Evolutionary conservation across 1,140 invertebrate species (phyloP).

Genomic region (Harpegnathos saltator): DNA sequence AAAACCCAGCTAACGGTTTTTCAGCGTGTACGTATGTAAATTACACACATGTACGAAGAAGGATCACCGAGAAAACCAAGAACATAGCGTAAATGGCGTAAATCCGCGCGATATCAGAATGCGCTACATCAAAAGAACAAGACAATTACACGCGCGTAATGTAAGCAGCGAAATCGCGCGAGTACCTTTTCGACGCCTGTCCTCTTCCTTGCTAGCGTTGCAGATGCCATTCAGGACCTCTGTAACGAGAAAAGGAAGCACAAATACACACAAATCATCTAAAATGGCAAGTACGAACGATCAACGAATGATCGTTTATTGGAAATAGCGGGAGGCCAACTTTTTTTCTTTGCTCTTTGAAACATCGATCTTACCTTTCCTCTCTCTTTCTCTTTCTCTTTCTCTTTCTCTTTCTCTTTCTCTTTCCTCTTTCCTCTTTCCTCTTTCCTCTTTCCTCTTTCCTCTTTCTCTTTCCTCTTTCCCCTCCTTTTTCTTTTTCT

Average conservation of each 20-base stretch:
- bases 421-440: no score
- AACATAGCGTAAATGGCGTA: background rate
- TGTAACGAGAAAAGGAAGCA: conserved; percentile 86
- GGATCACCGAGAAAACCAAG: background rate
- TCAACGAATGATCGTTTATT: background rate
- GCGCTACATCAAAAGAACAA: background rate
- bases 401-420: no score
- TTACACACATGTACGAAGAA: background rate
- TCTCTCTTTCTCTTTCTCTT: no score
- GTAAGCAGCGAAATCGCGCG: conserved; percentile 16
- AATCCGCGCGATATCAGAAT: background rate
- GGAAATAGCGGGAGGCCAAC: background rate
- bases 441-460: no score
- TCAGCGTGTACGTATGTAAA: conserved; percentile 29
- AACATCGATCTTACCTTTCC: no score
- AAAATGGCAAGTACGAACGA: background rate
- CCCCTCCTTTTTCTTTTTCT: no score
- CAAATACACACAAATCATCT: background rate
- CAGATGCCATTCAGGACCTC: conserved; percentile 94
- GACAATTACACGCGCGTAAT: conserved; percentile 12
- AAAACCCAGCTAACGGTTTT: conserved; percentile 77
- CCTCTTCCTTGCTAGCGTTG: conserved; percentile 91
- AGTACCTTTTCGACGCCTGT: conserved; percentile 93
- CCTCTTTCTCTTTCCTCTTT: no score
- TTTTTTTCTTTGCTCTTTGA: no score